Conservation (phyloP, 2,888 invertebrate genomes). For the Ochropleura plecta region DNA sequence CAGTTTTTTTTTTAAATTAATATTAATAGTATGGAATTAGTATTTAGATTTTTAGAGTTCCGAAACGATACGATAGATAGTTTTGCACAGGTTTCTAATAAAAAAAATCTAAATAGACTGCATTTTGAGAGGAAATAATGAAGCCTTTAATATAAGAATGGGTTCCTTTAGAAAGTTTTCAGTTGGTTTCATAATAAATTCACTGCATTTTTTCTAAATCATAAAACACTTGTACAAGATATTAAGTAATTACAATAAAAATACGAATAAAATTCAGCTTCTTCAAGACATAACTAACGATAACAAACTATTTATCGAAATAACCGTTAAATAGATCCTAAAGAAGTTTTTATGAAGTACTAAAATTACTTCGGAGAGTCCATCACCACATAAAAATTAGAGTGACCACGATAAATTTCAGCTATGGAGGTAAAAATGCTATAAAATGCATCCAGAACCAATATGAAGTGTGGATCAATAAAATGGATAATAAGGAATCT, state of each 20-base stretch:
- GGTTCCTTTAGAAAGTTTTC: neutral
- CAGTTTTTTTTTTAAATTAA: no score
- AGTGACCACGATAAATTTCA: conserved; percentile 51
- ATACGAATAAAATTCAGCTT: conserved; percentile 14
- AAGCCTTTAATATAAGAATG: neutral
- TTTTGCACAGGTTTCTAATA: neutral
- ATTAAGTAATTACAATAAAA: conserved; percentile 23
- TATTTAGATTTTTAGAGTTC: neutral
- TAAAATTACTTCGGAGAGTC: conserved; percentile 52
- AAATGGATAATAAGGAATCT: conserved; percentile 49
- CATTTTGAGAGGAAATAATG: neutral
- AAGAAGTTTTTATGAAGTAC: conserved; percentile 61
- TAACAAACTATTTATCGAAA: conserved; percentile 30
- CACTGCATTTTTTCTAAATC: neutral
- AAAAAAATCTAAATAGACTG: neutral
- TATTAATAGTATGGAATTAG: no score
- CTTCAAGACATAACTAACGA: conserved; percentile 5
- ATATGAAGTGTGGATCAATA: conserved; percentile 63
- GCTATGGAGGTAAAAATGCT: conserved; percentile 55
- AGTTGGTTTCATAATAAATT: neutral
- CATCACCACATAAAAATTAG: conserved; percentile 65
- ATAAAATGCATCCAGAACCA: conserved; percentile 56
- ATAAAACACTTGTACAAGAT: conserved; percentile 8
- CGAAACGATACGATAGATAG: neutral
- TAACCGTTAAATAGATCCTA: conserved; percentile 42